Percentiles rank a stretch among this genome's conserved stretches.
Evolutionary conservation across 1,140 invertebrate species (phyloP).

Genomic region (Agrilus planipennis): DNA sequence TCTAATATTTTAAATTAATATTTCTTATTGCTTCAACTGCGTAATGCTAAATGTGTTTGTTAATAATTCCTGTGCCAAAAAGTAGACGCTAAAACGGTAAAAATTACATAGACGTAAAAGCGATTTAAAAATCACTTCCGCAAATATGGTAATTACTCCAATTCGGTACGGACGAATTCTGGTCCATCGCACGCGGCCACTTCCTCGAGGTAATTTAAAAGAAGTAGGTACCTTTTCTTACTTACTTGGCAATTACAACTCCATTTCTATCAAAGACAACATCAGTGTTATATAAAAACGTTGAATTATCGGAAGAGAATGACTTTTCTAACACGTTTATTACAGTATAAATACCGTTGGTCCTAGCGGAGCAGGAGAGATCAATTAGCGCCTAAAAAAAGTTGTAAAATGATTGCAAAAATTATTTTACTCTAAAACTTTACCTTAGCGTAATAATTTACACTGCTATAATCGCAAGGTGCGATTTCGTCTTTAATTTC

Average conservation of each 20-base stretch:
- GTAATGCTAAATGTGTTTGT: not conserved
- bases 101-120: not conserved
- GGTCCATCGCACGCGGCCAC: too few species aligned
- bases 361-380: not conserved
- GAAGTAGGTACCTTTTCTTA: not conserved
- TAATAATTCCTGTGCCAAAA: not conserved
- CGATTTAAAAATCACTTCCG: too few species aligned
- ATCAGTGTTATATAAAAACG: slow-evolving; percentile 53
- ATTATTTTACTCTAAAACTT: not conserved
- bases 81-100: not conserved
- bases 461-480: not conserved
- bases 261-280: slow-evolving; percentile 47
- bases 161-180: too few species aligned
- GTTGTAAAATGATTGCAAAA: not conserved
- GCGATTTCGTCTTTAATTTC: not conserved
- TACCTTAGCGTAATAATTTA: not conserved
- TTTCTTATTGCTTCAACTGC: slow-evolving; percentile 1
- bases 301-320: not conserved
- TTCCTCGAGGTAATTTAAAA: too few species aligned
- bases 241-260: slow-evolving; percentile 24
- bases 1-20: not conserved
- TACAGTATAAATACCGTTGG: not conserved
- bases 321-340: not conserved
- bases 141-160: too few species aligned
- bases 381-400: not conserved